A percentile compares a stretch with the other conserved stretches of the same genome.
These are phyloP conservation scores for Amaurobius ferox DNA, from an alignment of 2,888 invertebrate species.

Conservation along the genomic window DNA sequence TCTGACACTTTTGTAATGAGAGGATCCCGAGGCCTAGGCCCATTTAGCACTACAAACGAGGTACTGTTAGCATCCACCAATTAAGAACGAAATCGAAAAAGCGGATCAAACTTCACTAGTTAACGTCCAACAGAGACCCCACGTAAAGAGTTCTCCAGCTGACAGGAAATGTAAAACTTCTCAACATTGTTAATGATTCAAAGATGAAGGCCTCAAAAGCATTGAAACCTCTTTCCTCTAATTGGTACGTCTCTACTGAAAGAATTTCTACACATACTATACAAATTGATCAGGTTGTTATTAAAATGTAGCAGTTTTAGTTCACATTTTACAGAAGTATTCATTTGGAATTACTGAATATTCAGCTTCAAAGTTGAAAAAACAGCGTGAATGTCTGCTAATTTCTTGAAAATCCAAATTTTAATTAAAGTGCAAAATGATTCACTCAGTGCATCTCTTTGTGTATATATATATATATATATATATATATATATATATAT, in stretches of 20 bases:
- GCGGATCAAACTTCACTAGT: background rate
- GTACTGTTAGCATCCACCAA: conserved; percentile 5
- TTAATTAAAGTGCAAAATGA: too few species aligned
- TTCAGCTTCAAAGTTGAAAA: too few species aligned
- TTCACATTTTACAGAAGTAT: too few species aligned
- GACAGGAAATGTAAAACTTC: conserved; percentile 13
- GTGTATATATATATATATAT: too few species aligned
- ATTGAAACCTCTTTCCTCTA: background rate
- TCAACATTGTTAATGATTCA: background rate
- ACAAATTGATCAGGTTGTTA: too few species aligned
- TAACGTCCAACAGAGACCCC: background rate
- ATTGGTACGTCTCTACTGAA: background rate
- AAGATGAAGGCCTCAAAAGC: conserved; percentile 1
- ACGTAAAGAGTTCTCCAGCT: background rate
- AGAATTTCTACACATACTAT: too few species aligned
- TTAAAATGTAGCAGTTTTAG: too few species aligned
- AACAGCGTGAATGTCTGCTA: too few species aligned
- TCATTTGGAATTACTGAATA: too few species aligned
- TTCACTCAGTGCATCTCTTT: too few species aligned
- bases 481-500: too few species aligned
- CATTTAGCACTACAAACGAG: background rate
- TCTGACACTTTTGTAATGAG: conserved; percentile 3
- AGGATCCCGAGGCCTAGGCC: background rate
- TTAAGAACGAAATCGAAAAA: background rate
- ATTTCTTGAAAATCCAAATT: too few species aligned